Conservation (phyloP, 2,797 vertebrate genomes). For the Myotis planiceps region DNA sequence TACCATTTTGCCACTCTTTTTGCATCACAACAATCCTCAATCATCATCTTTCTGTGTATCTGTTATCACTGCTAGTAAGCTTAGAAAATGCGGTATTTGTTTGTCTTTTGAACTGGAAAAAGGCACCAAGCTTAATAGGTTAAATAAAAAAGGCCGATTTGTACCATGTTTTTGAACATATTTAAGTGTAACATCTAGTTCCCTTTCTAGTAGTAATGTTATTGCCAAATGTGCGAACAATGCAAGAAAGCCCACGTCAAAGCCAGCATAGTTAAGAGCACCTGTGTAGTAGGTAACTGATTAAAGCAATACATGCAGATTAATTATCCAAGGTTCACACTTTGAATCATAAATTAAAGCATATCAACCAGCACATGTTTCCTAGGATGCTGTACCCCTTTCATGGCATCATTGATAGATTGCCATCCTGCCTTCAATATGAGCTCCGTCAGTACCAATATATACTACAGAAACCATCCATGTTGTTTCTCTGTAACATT, state of each 20-base stretch:
- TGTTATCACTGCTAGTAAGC: not conserved
- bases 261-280: not conserved
- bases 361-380: not conserved
- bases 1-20: not conserved
- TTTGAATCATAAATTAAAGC: not conserved
- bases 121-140: not conserved
- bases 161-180: not conserved
- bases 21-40: not conserved
- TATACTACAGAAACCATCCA: not conserved
- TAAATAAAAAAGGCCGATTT: slow-evolving; percentile 1
- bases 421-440: not conserved
- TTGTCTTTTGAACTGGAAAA: slow-evolving; percentile 50
- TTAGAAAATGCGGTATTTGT: slow-evolving; percentile 9
- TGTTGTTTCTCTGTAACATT: not conserved
- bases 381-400: not conserved
- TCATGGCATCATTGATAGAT: not conserved
- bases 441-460: not conserved
- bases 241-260: not conserved
- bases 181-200: not conserved
- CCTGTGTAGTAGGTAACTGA: not conserved
- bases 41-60: not conserved
- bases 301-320: not conserved
- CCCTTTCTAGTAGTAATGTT: not conserved
- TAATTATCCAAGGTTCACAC: not conserved
- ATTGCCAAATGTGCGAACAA: not conserved